These are phyloP conservation scores for Pyrochroa serraticornis DNA, from an alignment of 2,888 invertebrate genomes.

Conservation along the genomic window DNA sequence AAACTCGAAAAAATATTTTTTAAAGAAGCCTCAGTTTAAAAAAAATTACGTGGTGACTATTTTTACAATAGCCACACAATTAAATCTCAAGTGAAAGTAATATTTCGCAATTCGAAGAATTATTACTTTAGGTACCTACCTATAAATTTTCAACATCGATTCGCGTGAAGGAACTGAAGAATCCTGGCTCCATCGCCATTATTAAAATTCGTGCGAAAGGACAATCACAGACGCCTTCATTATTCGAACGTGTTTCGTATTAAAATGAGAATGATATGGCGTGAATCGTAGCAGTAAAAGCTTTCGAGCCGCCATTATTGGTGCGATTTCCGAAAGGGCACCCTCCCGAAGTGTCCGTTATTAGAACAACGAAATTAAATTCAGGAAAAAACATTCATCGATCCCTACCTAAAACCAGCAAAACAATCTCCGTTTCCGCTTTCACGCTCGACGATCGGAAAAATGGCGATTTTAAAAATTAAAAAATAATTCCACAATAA, in stretches of 20 bases:
- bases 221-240: slow-evolving; percentile 14
- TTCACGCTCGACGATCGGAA: slow-evolving; percentile 9
- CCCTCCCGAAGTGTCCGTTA: slow-evolving; percentile 2
- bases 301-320: slow-evolving; percentile 9
- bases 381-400: not conserved
- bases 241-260: slow-evolving; percentile 27
- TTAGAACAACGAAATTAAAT: slow-evolving; percentile 11
- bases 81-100: no score
- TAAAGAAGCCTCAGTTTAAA: no score
- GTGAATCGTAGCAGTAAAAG: slow-evolving; percentile 32
- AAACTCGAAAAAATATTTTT: no score
- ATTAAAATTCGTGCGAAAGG: slow-evolving; percentile 16
- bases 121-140: no score
- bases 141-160: no score
- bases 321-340: slow-evolving; percentile 4
- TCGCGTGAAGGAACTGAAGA: no score
- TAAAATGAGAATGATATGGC: slow-evolving; percentile 35
- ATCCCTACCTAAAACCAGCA: not conserved
- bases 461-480: slow-evolving; percentile 1
- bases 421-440: not conserved
- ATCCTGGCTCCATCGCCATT: not conserved
- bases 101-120: no score
- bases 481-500: no score
- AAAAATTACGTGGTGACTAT: no score
- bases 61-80: no score